phyloP scores from a whole-genome alignment of 2,888 invertebrate species.

The Lottia gigantea region DNA sequence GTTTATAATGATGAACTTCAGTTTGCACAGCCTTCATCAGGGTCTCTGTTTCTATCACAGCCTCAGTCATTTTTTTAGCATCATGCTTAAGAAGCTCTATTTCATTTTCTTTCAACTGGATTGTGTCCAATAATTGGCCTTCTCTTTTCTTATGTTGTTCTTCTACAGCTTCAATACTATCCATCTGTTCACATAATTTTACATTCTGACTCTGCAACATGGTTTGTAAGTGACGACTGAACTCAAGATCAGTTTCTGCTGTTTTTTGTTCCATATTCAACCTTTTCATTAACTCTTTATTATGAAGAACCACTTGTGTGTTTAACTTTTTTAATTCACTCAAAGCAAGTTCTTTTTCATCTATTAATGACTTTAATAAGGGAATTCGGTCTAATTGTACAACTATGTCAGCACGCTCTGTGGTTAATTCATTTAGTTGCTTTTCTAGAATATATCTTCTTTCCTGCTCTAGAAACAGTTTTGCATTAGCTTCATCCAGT shows the following conservation, averaged over 20 bases:
- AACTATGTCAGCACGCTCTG: constrained; percentile 8
- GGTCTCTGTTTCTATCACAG: constrained; percentile 24
- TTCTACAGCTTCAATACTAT: neutral
- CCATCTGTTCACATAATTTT: neutral
- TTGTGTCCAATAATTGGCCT: constrained; percentile 32
- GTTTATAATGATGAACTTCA: constrained; percentile 29
- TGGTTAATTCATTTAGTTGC: neutral
- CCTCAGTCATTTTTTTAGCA: constrained; percentile 25
- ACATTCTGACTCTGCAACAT: neutral
- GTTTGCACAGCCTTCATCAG: constrained; percentile 29
- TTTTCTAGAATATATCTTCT: neutral
- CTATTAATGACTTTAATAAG: neutral
- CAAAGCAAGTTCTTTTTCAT: neutral
- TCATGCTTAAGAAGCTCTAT: constrained; percentile 22
- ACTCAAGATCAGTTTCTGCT: neutral
- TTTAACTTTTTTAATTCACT: neutral
- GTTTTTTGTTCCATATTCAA: neutral
- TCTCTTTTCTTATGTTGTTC: constrained; percentile 32
- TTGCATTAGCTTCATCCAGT: constrained; percentile 7
- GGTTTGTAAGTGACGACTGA: neutral
- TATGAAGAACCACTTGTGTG: neutral
- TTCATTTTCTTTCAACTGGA: constrained; percentile 27
- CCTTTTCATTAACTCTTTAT: neutral
- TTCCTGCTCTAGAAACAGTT: constrained; percentile 3
- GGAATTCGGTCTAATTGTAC: neutral